phyloP scores from a whole-genome alignment of 2,113 vertebrate genomes.

The Climacteris rufus region DNA sequence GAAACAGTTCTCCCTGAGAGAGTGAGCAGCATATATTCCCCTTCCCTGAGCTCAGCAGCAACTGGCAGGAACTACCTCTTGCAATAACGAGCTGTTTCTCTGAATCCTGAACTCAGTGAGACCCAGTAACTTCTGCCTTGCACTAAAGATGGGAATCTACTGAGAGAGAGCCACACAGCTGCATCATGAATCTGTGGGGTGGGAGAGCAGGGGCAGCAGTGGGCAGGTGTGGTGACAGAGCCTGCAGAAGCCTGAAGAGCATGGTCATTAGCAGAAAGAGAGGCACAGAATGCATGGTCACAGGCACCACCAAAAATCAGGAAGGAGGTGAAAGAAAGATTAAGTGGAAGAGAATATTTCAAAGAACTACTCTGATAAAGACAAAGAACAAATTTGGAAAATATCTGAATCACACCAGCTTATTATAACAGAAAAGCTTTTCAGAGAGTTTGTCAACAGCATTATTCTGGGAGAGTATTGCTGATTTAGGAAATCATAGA shows the following conservation, averaged over 20 bases:
- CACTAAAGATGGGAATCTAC: neutral
- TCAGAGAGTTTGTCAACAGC: neutral
- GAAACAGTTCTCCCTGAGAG: neutral
- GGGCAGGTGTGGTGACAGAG: neutral
- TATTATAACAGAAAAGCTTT: neutral
- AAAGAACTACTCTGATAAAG: neutral
- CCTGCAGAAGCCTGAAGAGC: neutral
- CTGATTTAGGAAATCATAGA: neutral
- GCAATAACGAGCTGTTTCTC: neutral
- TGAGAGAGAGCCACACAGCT: fast-evolving
- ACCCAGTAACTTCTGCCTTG: neutral
- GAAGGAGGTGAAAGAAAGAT: neutral
- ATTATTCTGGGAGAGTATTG: neutral
- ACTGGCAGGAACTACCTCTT: neutral
- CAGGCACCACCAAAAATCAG: neutral
- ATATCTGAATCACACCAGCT: neutral
- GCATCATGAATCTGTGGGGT: fast-evolving
- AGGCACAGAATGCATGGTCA: neutral
- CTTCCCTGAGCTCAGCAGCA: neutral
- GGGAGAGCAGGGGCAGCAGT: neutral
- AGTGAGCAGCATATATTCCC: neutral
- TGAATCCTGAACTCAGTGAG: neutral
- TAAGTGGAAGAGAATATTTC: neutral
- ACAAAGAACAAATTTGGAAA: neutral
- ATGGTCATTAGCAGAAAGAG: neutral